Evolutionary conservation across 1,140 invertebrate species (phyloP).

Genomic region (Drosophila aff.): DNA sequence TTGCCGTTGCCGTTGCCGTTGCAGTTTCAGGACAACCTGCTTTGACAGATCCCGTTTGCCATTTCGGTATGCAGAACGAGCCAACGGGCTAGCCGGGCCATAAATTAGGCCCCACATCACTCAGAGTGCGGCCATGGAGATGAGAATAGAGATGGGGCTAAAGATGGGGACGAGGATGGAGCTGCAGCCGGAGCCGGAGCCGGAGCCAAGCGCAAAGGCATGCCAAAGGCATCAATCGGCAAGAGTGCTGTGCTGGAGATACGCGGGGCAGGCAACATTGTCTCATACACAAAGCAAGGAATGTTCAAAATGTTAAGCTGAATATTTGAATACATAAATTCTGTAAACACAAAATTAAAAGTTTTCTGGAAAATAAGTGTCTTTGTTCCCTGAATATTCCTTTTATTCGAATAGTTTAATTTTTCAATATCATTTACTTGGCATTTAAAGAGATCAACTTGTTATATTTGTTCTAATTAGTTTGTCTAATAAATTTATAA

Average conservation of each 20-base stretch:
- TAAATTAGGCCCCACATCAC: conserved; percentile 70
- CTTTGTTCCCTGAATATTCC: not conserved
- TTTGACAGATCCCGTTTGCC: conserved; percentile 70
- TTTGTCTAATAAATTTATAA: not conserved
- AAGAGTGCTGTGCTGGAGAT: conserved; percentile 55
- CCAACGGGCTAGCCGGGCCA: conserved; percentile 36
- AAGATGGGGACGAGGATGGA: not conserved
- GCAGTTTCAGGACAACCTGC: conserved; percentile 38
- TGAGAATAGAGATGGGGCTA: conserved; percentile 11
- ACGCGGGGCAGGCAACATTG: conserved; percentile 16
- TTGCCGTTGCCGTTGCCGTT: conserved; percentile 25
- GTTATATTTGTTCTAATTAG: too few species aligned
- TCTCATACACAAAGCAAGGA: not conserved
- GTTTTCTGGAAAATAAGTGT: not conserved
- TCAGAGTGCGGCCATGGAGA: conserved; percentile 36
- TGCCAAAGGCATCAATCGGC: conserved; percentile 77
- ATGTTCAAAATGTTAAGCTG: not conserved
- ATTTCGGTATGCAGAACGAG: conserved; percentile 51
- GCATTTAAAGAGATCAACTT: not conserved
- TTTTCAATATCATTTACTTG: too few species aligned
- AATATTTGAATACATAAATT: not conserved
- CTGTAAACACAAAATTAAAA: not conserved
- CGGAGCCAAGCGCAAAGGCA: conserved; percentile 58
- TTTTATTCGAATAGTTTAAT: too few species aligned
- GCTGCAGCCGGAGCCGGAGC: conserved; percentile 27